A percentile compares a stretch with the other conserved stretches of the same genome.
Conservation (phyloP, 1,140 invertebrate species). For the Leptinotarsa lineolata region DNA sequence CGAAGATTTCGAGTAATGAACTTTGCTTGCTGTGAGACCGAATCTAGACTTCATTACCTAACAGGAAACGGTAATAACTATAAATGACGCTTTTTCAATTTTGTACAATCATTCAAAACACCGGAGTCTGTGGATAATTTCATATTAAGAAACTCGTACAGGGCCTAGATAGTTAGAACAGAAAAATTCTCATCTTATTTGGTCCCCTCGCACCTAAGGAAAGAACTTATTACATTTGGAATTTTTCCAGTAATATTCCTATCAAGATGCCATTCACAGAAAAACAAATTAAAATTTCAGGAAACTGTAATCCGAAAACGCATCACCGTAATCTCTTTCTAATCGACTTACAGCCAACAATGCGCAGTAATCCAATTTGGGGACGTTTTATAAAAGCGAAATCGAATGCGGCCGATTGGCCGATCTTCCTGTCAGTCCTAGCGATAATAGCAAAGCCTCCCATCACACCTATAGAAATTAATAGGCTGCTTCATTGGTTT, state of each 20-base stretch:
- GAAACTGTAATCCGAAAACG: background rate
- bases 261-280: background rate
- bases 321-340: slow-evolving; percentile 15
- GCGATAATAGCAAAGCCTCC: slow-evolving; percentile 10
- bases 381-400: slow-evolving; percentile 13
- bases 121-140: too few species aligned
- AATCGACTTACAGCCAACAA: slow-evolving; percentile 15
- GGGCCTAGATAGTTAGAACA: too few species aligned
- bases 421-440: background rate
- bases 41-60: too few species aligned
- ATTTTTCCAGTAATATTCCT: background rate
- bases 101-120: too few species aligned
- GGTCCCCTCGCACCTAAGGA: background rate
- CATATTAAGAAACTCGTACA: too few species aligned
- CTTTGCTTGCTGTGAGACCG: too few species aligned
- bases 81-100: too few species aligned
- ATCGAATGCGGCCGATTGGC: slow-evolving; percentile 12
- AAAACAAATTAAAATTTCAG: background rate
- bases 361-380: slow-evolving; percentile 19
- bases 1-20: too few species aligned
- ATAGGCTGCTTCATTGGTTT: slow-evolving; percentile 22
- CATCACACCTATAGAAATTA: slow-evolving; percentile 12
- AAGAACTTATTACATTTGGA: background rate
- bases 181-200: too few species aligned
- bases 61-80: too few species aligned